phyloP scores from a whole-genome alignment of 2,888 invertebrate genomes.

The Spodoptera exigua region DNA sequence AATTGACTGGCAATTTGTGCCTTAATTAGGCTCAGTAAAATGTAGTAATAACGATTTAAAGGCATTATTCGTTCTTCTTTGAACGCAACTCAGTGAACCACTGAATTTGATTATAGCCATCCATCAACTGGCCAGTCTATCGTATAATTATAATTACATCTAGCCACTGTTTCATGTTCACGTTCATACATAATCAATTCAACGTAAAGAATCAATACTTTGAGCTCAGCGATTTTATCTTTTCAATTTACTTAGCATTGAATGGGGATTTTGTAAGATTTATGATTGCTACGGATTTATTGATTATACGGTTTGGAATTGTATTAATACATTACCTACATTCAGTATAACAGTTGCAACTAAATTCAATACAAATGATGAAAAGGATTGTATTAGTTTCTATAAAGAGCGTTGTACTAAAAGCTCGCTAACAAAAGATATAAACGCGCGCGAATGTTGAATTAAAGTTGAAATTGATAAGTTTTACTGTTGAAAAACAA shows the following conservation, averaged over 20 bases:
- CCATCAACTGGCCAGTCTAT: slow-evolving; percentile 42
- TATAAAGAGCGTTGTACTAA: not conserved
- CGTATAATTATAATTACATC: slow-evolving; percentile 35
- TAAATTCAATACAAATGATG: slow-evolving; percentile 1
- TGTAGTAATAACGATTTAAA: not conserved
- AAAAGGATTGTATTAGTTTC: not conserved
- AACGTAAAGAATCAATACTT: slow-evolving; percentile 36
- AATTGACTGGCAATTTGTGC: slow-evolving; percentile 4
- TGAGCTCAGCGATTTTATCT: slow-evolving; percentile 38
- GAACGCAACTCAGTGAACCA: slow-evolving; percentile 18
- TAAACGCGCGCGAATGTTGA: slow-evolving; percentile 54
- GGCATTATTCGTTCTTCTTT: slow-evolving; percentile 2
- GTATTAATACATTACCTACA: slow-evolving; percentile 10
- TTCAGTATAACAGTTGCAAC: slow-evolving; percentile 6
- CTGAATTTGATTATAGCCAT: slow-evolving; percentile 33
- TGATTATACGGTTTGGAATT: slow-evolving; percentile 16
- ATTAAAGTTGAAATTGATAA: no score
- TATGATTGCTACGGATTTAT: slow-evolving; percentile 27
- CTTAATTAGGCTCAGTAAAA: not conserved
- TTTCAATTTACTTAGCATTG: slow-evolving; percentile 47
- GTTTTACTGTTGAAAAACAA: no score
- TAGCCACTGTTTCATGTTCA: slow-evolving; percentile 37
- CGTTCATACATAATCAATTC: slow-evolving; percentile 53
- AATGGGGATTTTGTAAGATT: slow-evolving; percentile 47
- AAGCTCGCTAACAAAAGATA: slow-evolving; percentile 46